Evolutionary conservation across 2,113 vertebrate species (phyloP).

Genomic region (Leptocoma aspasia): DNA sequence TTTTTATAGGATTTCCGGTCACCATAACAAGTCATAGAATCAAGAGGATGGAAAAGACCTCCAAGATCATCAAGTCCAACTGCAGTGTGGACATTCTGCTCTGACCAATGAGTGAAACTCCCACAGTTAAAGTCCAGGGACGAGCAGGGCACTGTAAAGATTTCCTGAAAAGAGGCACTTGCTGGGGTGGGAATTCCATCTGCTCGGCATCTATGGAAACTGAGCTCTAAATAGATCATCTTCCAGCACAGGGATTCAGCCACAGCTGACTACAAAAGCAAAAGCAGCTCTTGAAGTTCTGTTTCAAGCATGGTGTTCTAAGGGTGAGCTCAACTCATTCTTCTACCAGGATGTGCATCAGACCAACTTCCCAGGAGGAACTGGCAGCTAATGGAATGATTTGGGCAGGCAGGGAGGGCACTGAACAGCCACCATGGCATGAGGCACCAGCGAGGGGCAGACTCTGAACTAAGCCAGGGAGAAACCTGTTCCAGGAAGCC

Average conservation of each 20-base stretch:
- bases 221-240: neutral
- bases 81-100: neutral
- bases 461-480: neutral
- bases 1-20: neutral
- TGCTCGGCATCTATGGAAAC: conserved; percentile 6
- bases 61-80: neutral
- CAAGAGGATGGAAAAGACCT: neutral
- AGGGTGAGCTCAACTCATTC: neutral
- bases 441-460: accelerated
- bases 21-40: accelerated
- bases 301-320: neutral
- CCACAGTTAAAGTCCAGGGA: neutral
- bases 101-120: neutral
- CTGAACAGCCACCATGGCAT: accelerated
- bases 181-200: conserved; percentile 5
- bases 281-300: neutral
- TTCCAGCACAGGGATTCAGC: neutral
- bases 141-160: neutral
- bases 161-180: neutral
- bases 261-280: neutral
- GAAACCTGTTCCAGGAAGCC: neutral
- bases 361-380: neutral
- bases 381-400: neutral
- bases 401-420: neutral
- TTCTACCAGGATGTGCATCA: neutral